Evolutionary conservation across 2,113 vertebrate species (phyloP).

Genomic region (Salvator merianae): DNA sequence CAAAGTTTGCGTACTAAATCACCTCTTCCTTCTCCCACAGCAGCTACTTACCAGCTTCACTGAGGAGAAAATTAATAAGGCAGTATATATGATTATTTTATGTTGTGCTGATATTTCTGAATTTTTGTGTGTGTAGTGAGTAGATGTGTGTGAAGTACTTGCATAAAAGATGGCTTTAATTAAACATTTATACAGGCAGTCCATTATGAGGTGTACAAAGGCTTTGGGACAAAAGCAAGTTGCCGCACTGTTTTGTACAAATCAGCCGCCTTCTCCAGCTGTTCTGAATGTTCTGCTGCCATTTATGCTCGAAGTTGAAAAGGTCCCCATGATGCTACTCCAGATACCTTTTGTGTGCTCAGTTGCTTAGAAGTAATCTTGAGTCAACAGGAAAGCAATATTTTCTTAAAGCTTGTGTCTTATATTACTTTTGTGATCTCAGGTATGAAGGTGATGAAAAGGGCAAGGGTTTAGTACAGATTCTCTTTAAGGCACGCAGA

Average conservation of each 20-base stretch:
- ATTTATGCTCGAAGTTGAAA: constrained; percentile 37
- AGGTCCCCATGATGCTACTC: constrained; percentile 36
- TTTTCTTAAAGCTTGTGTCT: constrained; percentile 57
- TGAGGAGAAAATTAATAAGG: background rate
- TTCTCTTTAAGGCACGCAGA: constrained; percentile 49
- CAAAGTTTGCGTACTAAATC: background rate
- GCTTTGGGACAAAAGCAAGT: constrained; percentile 29
- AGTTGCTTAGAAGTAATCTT: constrained; percentile 49
- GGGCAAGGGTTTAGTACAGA: constrained; percentile 55
- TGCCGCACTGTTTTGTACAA: constrained; percentile 23
- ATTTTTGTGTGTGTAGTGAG: background rate
- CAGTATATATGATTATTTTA: background rate
- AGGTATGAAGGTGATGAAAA: constrained; percentile 62
- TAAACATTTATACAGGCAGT: constrained; percentile 46
- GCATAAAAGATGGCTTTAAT: constrained; percentile 22
- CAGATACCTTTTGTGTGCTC: constrained; percentile 54
- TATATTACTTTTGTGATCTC: constrained; percentile 62
- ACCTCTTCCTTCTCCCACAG: background rate
- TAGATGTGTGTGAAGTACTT: background rate
- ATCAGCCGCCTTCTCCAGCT: constrained; percentile 39
- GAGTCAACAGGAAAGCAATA: constrained; percentile 54
- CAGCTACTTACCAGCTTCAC: background rate
- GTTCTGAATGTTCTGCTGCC: constrained; percentile 45
- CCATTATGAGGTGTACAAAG: constrained; percentile 47
- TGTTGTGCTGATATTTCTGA: background rate